A percentile compares a stretch with the other conserved stretches of the same genome.
These are phyloP conservation scores for Urocitellus parryii DNA, from an alignment of 2,113 vertebrate genomes.

Conservation along the genomic window DNA sequence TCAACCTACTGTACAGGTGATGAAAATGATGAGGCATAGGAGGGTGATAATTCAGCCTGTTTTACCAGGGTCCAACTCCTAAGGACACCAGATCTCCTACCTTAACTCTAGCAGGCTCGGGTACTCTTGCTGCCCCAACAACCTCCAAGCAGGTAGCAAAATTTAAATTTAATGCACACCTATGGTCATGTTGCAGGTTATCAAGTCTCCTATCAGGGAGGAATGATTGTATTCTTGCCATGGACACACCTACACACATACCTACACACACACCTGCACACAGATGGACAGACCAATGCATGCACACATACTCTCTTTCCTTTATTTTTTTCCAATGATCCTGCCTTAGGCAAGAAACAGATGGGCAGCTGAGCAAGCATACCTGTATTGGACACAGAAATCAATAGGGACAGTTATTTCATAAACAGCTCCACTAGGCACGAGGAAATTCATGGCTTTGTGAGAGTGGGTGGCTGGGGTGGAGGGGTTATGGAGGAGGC, in stretches of 20 bases:
- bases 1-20: background rate
- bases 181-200: background rate
- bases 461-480: background rate
- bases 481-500: background rate
- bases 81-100: background rate
- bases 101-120: background rate
- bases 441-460: conserved; percentile 78
- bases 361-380: conserved; percentile 70
- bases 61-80: background rate
- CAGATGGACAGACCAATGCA: background rate
- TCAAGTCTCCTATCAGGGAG: background rate
- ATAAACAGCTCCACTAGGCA: conserved; percentile 79
- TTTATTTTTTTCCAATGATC: conserved; percentile 56
- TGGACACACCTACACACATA: background rate
- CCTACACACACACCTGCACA: background rate
- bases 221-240: background rate
- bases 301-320: background rate
- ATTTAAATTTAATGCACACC: no score
- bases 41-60: background rate
- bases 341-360: conserved; percentile 65
- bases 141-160: background rate
- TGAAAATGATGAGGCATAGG: background rate
- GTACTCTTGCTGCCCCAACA: background rate
- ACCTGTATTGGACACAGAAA: conserved; percentile 79
- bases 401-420: conserved; percentile 84